Base-by-base conservation (phyloP, 2,888 invertebrate genomes). In the Timandra comae region DNA sequence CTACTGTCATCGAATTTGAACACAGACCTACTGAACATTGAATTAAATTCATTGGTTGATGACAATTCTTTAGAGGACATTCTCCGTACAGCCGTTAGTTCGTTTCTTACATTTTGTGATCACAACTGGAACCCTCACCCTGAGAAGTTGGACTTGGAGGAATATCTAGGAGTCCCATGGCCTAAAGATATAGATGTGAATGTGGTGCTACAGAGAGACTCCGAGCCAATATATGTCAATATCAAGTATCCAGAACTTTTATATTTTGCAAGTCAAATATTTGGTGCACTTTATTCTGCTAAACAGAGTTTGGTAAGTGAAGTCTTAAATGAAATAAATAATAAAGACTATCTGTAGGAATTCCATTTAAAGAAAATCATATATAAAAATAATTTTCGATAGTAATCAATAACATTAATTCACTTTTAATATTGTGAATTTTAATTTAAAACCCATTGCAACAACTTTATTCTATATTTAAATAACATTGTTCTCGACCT, bases 61-160 rank as follows among this genome's bases (percentile, higher is more conserved):
- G 55, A 42, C 37, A 38, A 5, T 46, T 34, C 49, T 10, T 43
- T 64, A 32, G 64, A 80, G 21, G 73, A 85, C 36, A 68, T 90
- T 45, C 63, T 91, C 7, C 62, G 80, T 30, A 68, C 89, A 30
- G 93, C 90, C 2, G 84, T 93, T 9, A 87, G 91, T 21, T 87
- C 91, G 46, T 75, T 94, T 13, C 80, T 92, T 29, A 86, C 88
- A 12, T 97, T 96, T 74, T 88, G 94, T 32, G 93, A 95, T 66
- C 87, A 87, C 31, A 97, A 97, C 74, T 96, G 94, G 89, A 91
- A 91, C 29, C 93, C 96, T 0, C 93, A 94, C 2, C 72, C 85
- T 25, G 62, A 87, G 13, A 65, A 78, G 20, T 58, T 82, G 1
- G 57, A 70, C 26, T 53, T 86, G 27, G 62, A 70, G 7, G 58